Base-by-base conservation (phyloP, 2,888 invertebrate genomes). In the Agonopterix alstromeriana region DNA sequence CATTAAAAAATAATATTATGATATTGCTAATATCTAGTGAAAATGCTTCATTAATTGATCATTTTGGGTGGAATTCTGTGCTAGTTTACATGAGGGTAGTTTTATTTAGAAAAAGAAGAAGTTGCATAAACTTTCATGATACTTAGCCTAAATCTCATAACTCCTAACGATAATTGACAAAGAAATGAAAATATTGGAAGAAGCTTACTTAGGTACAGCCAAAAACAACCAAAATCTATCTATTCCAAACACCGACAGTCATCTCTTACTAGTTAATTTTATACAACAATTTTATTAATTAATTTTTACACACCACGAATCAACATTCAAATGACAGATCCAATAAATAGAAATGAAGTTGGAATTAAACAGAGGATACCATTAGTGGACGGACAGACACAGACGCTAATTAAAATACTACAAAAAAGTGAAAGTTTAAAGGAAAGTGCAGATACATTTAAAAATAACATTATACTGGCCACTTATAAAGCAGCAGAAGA, bases 341-440 rank as follows among this genome's bases (percentile, higher is more conserved):
- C 54, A 57, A 51, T 50, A 35, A 46, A 57, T 50, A 48, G 41
- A 54, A 56, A 59, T 56, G 54, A 53, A 55, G 53, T 53, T 48
- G 61, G 63, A 73, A 60, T 51, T 47, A 65, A 68, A 64, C 46
- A 54, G 70, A 65, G 62, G 59, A 70, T 70, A 68, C 60, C 53
- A 58, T 73, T 86, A 27, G 27, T 27, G 87, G 87, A 88, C 87
- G 87, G 87, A 88, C 81, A 84, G 84, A 84, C 75, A 77, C 61
- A 82, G 75, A 77, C 72, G 67, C 67, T 74, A 75, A 69, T 66
- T 49, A 58, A 65, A 65, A 62, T 64, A 27, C 57, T 27, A 63
- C 58, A 60, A 36, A 35, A 43, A 10, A 11, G 44, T 51, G 42
- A 61, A 64, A 62, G 56, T 55, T 52, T 47, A 51, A 47, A 51